These are phyloP conservation scores for Cervus canadensis DNA, from an alignment of 2,113 vertebrate genomes.

Conservation along the genomic window DNA sequence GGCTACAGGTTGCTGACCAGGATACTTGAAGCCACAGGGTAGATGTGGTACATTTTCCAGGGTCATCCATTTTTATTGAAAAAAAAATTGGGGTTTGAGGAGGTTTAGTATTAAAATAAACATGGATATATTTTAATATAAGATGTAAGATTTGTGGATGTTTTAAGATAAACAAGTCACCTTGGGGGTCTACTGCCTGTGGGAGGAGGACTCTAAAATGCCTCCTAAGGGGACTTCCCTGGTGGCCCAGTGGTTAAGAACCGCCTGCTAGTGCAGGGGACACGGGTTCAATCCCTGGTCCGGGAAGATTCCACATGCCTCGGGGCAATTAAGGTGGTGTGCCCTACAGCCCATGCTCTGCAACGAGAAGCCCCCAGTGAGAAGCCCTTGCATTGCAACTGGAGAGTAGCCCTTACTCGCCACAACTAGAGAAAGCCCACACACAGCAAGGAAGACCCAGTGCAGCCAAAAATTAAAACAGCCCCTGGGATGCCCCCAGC, in stretches of 20 bases:
- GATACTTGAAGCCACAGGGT: constrained; percentile 57
- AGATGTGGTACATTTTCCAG: constrained; percentile 46
- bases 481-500: not conserved
- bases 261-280: not conserved
- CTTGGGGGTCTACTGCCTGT: not conserved
- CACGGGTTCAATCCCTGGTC: not conserved
- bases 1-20: not conserved
- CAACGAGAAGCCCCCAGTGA: not conserved
- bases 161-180: not conserved
- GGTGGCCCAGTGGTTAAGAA: not conserved
- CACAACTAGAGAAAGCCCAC: not conserved
- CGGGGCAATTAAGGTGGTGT: rapidly evolving
- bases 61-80: constrained; percentile 11
- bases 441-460: not conserved
- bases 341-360: not conserved
- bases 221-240: not conserved
- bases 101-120: constrained; percentile 73
- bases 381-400: not conserved
- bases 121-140: constrained; percentile 69
- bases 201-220: not conserved
- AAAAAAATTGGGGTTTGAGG: not conserved
- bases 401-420: not conserved
- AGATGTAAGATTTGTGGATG: constrained; percentile 19
- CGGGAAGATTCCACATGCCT: not conserved
- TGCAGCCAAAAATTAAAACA: not conserved